These are phyloP conservation scores for Brachyistius frenatus DNA, from an alignment of 2,113 vertebrate species.

Conservation along the genomic window DNA sequence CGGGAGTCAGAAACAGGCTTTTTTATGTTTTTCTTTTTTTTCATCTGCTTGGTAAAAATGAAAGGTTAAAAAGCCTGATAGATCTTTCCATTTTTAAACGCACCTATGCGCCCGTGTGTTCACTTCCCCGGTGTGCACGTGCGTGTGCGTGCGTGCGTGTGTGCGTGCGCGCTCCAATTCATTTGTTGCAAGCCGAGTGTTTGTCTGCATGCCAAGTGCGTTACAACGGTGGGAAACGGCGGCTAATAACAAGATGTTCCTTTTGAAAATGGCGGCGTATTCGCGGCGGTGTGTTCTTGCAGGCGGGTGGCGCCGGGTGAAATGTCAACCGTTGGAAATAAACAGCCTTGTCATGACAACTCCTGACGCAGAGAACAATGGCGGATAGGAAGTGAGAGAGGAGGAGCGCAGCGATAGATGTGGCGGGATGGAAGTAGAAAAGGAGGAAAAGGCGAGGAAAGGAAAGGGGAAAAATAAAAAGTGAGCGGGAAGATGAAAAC, in stretches of 20 bases:
- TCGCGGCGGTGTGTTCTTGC: conserved; percentile 67
- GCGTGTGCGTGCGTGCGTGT: background rate
- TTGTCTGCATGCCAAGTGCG: conserved; percentile 50
- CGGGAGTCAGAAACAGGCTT: conserved; percentile 65
- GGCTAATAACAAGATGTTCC: conserved; percentile 76
- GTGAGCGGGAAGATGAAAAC: conserved; percentile 47
- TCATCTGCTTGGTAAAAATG: conserved; percentile 45
- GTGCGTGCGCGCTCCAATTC: background rate
- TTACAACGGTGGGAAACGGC: conserved; percentile 28
- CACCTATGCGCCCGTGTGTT: conserved; percentile 40
- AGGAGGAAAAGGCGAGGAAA: conserved; percentile 27
- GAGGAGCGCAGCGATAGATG: conserved; percentile 44
- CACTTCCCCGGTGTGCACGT: background rate
- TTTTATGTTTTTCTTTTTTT: background rate
- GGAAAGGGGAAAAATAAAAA: background rate
- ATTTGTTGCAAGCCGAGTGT: conserved; percentile 30
- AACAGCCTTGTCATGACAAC: conserved; percentile 75
- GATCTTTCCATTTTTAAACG: conserved; percentile 74
- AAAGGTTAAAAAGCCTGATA: conserved; percentile 70
- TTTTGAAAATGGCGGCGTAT: conserved; percentile 68
- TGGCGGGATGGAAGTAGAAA: conserved; percentile 53
- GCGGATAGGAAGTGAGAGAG: conserved; percentile 30
- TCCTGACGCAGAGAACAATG: conserved; percentile 70
- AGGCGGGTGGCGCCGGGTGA: conserved; percentile 63
- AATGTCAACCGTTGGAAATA: conserved; percentile 76